Percentiles rank a stretch among this genome's conserved stretches.
Conservation (phyloP, 2,797 vertebrate genomes). For the Tokudaia tokunoshimensis region DNA sequence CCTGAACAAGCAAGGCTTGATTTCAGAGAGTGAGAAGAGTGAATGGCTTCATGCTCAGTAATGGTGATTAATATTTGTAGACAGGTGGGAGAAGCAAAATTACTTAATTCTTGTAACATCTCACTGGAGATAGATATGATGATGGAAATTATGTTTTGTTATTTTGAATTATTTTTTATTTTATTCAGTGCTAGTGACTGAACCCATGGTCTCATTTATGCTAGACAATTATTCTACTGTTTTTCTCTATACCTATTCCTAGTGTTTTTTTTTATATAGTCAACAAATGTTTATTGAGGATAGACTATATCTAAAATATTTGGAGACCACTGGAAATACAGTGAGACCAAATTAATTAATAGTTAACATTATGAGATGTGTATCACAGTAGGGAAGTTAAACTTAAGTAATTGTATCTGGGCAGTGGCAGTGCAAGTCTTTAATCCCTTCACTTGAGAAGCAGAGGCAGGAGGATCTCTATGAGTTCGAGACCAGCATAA, state of each 20-base stretch:
- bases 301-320: constrained; percentile 54
- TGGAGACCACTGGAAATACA: neutral
- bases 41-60: constrained; percentile 31
- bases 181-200: neutral
- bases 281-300: constrained; percentile 58
- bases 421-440: neutral
- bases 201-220: neutral
- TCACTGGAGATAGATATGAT: constrained; percentile 12
- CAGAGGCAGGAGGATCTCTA: neutral
- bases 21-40: constrained; percentile 44
- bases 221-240: neutral
- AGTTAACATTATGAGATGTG: neutral
- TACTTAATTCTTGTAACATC: constrained; percentile 64
- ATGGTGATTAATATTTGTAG: constrained; percentile 71
- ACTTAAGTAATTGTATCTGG: neutral
- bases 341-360: neutral
- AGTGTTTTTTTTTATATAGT: neutral
- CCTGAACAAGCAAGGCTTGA: constrained; percentile 32
- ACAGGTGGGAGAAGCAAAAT: constrained; percentile 34
- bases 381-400: constrained; percentile 7
- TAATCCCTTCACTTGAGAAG: neutral
- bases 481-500: neutral
- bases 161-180: neutral
- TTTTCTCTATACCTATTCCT: neutral
- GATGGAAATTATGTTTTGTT: constrained; percentile 28